Evolutionary conservation across 2,113 vertebrate genomes (phyloP), one percentile per base, ranked within the genome.

Genomic region (Xyrauchen texanus): DNA sequence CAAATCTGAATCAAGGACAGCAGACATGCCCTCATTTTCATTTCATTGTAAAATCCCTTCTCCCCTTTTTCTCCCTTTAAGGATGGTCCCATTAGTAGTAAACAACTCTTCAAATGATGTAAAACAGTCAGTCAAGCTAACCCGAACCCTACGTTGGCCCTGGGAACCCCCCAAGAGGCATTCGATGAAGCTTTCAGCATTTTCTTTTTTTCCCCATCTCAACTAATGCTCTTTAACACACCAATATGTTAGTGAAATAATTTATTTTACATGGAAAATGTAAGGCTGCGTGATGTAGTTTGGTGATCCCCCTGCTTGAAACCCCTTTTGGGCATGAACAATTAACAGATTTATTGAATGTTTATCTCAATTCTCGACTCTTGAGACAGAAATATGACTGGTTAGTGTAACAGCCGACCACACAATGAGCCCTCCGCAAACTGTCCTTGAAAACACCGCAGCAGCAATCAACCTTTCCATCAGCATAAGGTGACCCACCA

Each of bases 401-500:
- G 12, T 60, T 58, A 44, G 44, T 76, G 74, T 15, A 49, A 63
- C 79, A 68, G 51, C 60, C 42, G 89, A 92, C 91, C 90, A 91
- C 91, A 92, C 90, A 92, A 88, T 73, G 84, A 86, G 88, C 65
- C 74, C 64, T 77, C 76, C 49, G 77, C 85, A 34, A 34, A 34
- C 21, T 34, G 21, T 34, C 21, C 21, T 34, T 34, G 21, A 34
- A 34, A 34, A 34, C 3, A 76, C 15, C 13, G 7, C 13, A 5
- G 4, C 55, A n/a, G 55, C 13, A 15, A 58, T 15, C 13, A 12
- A 58, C 15, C 85, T 89, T 87, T 87, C 87, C 85, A 83, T 87
- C 67, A 85, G 75, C 16, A 34, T 3, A 0, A 10, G 53, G 61
- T 16, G 46, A 16, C 55, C 13, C 21, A 55, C 84, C 84, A 86